These are phyloP conservation scores for Sebastes oblongus DNA, from an alignment of 2,797 vertebrate genomes.

Conservation along the genomic window DNA sequence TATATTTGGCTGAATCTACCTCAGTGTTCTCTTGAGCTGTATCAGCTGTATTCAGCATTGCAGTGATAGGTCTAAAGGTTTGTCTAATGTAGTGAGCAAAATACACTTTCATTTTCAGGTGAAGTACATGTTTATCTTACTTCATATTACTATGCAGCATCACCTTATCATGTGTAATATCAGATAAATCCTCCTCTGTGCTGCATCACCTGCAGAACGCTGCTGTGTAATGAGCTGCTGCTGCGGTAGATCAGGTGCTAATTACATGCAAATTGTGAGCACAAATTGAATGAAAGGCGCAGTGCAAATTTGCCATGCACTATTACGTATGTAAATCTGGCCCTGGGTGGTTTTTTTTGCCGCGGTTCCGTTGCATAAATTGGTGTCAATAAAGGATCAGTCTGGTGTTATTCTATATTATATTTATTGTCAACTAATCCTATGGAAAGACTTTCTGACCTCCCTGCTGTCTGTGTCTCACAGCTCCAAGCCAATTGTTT, in stretches of 20 bases:
- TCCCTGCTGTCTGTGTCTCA: not conserved
- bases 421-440: not conserved
- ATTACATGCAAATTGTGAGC: slow-evolving; percentile 15
- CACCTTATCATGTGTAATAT: not conserved
- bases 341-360: not conserved
- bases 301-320: not conserved
- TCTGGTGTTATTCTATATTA: not conserved
- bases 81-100: not conserved
- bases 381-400: not conserved
- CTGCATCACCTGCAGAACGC: not conserved
- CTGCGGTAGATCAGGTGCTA: not conserved
- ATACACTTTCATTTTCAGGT: not conserved
- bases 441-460: not conserved
- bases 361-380: not conserved
- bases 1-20: not conserved
- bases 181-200: too few species aligned
- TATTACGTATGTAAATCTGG: not conserved
- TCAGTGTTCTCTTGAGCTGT: not conserved
- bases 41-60: not conserved
- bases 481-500: not conserved
- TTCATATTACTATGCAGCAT: not conserved
- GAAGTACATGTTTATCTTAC: not conserved
- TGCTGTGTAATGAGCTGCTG: slow-evolving; percentile 3
- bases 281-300: not conserved
- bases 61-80: not conserved